A percentile compares a stretch with the other conserved stretches of the same genome.
phyloP scores from a whole-genome alignment of 2,113 vertebrate species.

The Fregetta grallaria region DNA sequence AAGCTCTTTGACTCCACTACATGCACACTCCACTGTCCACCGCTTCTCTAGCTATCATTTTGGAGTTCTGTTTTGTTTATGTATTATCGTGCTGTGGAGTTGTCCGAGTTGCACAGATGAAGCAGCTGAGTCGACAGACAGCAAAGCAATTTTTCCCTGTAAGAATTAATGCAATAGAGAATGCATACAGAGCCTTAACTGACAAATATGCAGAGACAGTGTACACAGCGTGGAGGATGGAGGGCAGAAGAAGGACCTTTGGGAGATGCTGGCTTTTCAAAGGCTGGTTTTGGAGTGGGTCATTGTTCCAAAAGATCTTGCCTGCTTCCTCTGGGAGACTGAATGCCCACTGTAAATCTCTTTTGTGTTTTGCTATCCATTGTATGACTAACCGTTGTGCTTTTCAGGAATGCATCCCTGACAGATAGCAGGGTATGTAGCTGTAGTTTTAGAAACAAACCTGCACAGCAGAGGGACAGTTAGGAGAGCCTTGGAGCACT shows the following conservation, averaged over 20 bases:
- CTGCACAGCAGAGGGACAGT: neutral
- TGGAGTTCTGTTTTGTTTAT: neutral
- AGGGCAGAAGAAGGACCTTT: neutral
- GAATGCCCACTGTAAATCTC: neutral
- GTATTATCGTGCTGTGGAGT: neutral
- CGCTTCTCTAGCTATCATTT: neutral
- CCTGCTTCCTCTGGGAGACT: neutral
- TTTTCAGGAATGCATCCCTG: neutral
- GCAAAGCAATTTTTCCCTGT: neutral
- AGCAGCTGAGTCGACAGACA: neutral
- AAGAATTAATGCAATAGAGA: neutral
- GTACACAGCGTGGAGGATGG: neutral
- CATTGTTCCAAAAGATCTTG: neutral
- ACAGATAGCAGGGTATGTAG: neutral
- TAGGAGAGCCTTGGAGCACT: neutral
- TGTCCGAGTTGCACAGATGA: neutral
- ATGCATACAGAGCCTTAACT: neutral
- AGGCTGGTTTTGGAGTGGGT: neutral
- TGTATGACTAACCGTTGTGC: neutral
- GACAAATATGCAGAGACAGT: neutral
- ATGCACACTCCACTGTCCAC: neutral
- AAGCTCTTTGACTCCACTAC: neutral
- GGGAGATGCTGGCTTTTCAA: neutral
- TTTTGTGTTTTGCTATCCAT: neutral
- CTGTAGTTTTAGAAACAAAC: neutral